These are phyloP conservation scores for Platysteira castanea DNA, from an alignment of 2,113 vertebrate species.

Conservation along the genomic window DNA sequence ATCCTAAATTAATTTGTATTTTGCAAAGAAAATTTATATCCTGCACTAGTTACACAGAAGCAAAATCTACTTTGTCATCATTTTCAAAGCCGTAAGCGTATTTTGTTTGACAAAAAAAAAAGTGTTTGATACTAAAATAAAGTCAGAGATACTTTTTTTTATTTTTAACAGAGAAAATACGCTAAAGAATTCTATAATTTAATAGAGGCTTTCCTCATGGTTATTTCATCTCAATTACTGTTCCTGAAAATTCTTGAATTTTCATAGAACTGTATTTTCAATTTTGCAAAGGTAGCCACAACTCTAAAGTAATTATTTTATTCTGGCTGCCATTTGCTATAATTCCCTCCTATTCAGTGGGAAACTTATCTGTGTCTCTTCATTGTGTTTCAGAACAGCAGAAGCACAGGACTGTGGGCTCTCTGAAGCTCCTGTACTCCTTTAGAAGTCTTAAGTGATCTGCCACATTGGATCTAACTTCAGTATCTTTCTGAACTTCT, in stretches of 20 bases:
- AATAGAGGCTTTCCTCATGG: neutral
- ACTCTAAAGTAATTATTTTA: neutral
- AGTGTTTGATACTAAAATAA: neutral
- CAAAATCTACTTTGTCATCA: neutral
- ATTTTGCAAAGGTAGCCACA: neutral
- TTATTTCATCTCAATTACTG: neutral
- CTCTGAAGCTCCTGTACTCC: neutral
- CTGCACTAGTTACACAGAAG: neutral
- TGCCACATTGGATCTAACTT: neutral
- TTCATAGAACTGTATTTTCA: neutral
- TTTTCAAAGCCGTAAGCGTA: neutral
- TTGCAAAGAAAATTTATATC: neutral
- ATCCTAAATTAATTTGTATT: neutral
- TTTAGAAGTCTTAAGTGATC: neutral
- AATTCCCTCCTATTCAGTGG: neutral
- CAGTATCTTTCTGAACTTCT: neutral
- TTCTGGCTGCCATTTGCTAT: neutral
- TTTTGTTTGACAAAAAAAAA: neutral
- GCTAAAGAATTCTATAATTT: neutral
- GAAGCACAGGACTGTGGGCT: neutral
- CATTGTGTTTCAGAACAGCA: neutral
- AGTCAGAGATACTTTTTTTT: neutral
- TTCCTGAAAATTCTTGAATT: neutral
- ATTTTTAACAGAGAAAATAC: neutral
- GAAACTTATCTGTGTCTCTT: neutral